Base-by-base conservation (phyloP, 2,113 vertebrate genomes). In the Anguilla japonica region DNA sequence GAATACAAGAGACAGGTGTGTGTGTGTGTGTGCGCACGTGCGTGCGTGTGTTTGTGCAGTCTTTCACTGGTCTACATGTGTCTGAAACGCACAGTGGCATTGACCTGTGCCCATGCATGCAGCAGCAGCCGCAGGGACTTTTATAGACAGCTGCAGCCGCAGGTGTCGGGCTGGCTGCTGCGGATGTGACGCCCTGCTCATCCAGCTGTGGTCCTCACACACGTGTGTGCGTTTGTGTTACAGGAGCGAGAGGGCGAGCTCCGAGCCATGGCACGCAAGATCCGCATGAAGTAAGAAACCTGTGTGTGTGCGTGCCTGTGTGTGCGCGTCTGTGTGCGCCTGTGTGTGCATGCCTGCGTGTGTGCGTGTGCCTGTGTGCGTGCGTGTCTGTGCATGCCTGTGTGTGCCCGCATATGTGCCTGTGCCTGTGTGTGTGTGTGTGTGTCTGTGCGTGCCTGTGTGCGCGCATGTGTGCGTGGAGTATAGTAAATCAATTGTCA, bases 181-280 rank as follows among this genome's bases (percentile, higher is more conserved):
- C 34, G 14, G 29, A 4, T 13, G 15, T 71, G 22, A 50, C 40
- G 46, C 2, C 50, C 43, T 60, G 79, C 50, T 13, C 50, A 9
- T 14, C 50, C 50, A 11, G 13, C 50, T 53, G 8, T 53, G 50
- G 50, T 11, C 50, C 50, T 53, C 43, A 46, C 43, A 46, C 43
- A 46, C 43, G 43, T 9, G 43, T 34, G 34, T 34, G 34, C 34
- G 34, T 34, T 34, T 34, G 34, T 34, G 34, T 34, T 87, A 63
- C 91, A 98, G 98, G 98, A 98, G 87, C 95, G 98, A n/a, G 97
- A 98, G 79, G 98, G 97, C 7, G 98, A 98, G 84, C 96, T 98
- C 0, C 95, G 98, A 20, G 97, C 98, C 91, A 98, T 98, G 98
- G 98, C 98, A 89, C 96, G 98, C 86, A 98, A 98, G 91, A 98